Conservation (phyloP, 2,888 invertebrate genomes). For the Rhingia campestris region DNA sequence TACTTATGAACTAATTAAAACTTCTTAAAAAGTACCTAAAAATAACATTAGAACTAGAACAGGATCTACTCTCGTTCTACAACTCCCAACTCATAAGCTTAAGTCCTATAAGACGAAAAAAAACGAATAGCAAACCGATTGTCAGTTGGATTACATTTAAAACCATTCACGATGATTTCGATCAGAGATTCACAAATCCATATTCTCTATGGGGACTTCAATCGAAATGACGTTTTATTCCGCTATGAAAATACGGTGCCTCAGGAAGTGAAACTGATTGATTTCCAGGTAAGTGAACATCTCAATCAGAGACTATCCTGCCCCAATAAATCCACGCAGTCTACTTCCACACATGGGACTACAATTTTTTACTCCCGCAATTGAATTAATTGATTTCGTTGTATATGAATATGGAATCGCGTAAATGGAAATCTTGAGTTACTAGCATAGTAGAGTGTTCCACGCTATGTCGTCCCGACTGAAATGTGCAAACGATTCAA, state of each 20-base stretch:
- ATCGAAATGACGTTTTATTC: slow-evolving; percentile 82
- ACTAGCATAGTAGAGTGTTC: slow-evolving; percentile 78
- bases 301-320: not conserved
- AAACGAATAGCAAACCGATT: slow-evolving; percentile 48
- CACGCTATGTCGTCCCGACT: slow-evolving; percentile 76
- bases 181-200: slow-evolving; percentile 77
- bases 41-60: no score
- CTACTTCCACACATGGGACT: slow-evolving; percentile 75
- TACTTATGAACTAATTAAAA: no score
- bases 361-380: slow-evolving; percentile 79
- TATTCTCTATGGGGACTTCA: slow-evolving; percentile 81
- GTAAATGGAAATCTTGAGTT: slow-evolving; percentile 76
- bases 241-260: slow-evolving; percentile 75
- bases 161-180: slow-evolving; percentile 74
- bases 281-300: slow-evolving; percentile 78
- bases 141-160: slow-evolving; percentile 79
- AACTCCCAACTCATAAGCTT: no score
- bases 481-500: slow-evolving; percentile 67
- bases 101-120: no score
- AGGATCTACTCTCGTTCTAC: no score
- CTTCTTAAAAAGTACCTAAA: no score
- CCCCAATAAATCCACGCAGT: not conserved
- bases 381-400: slow-evolving; percentile 79
- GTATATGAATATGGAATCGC: slow-evolving; percentile 80
- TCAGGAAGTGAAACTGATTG: slow-evolving; percentile 79